Evolutionary conservation across 2,888 invertebrate species (phyloP), one percentile per base, ranked within the genome.

Genomic region (Drosophila sordidapex): DNA sequence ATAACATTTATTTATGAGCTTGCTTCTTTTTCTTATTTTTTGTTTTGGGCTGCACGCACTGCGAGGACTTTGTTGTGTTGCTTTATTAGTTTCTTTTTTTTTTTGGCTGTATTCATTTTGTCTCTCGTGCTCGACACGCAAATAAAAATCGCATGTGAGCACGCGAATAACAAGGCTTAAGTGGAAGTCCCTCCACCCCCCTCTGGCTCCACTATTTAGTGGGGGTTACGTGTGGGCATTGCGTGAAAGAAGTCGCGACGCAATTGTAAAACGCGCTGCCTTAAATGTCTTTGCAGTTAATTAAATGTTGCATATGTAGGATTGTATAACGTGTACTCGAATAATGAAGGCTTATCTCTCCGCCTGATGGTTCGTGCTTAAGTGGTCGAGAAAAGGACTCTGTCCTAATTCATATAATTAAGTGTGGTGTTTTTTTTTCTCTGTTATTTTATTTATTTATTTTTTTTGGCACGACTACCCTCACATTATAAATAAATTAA

Each of bases 141-240:
- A 91, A 86, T 87, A 87, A 90, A 82, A 90, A 85, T 90, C 87
- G 89, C 91, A 91, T 90, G 91, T 80, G 82, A 83, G 81, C 90
- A 91, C 85, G 91, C 87, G 74, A 90, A 73, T 80, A 87, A 80
- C 84, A 76, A 82, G 71, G 70, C 85, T 78, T 62, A 78, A 78
- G 81, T 81, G 78, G 78, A 59, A 64, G 61, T 31, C 13, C 15
- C 13, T 15, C 6, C 67, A 57, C 15, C 40, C 40, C 27, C 7
- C 15, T 13, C 21, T 25, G 21, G 21, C 21, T 15, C 7, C 31
- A 49, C 4, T 25, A 36, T 51, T 11, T 18, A 3, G 11, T 46
- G 33, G 38, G 21, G n/a, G 2, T 36, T 59, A 35, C 35, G 49
- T 60, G 56, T 49, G 62, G 74, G 21, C 74, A 67, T 84, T 85